phyloP scores from a whole-genome alignment of 2,888 invertebrate genomes.

The Euclidia mi region DNA sequence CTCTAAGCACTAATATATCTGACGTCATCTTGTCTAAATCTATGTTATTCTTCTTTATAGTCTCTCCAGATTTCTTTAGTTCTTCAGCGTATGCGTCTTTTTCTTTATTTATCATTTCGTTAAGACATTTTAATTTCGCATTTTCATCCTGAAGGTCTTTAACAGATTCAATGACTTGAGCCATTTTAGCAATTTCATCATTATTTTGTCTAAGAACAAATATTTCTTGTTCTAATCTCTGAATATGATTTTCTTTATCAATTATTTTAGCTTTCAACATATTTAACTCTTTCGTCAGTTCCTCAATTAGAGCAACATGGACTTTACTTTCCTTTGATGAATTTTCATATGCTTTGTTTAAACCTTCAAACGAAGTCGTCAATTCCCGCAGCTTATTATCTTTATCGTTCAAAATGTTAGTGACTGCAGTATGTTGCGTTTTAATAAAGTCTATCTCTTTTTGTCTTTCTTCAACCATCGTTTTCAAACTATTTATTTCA shows the following conservation, averaged over 20 bases:
- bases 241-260: conserved; percentile 63
- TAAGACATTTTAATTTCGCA: conserved; percentile 65
- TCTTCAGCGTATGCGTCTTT: conserved; percentile 69
- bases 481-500: conserved; percentile 63
- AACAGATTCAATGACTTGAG: conserved; percentile 60
- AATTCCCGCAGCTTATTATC: conserved; percentile 60
- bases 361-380: conserved; percentile 58
- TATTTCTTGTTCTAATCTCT: conserved; percentile 44
- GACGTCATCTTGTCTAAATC: conserved; percentile 77
- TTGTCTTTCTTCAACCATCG: conserved; percentile 62
- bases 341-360: conserved; percentile 63
- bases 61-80: conserved; percentile 74
- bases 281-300: conserved; percentile 66
- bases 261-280: conserved; percentile 61
- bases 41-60: conserved; percentile 70
- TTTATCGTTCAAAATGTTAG: conserved; percentile 56
- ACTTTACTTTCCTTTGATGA: conserved; percentile 67
- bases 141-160: conserved; percentile 63
- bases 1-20: conserved; percentile 74
- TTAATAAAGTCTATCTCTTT: conserved; percentile 59
- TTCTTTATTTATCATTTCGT: conserved; percentile 71
- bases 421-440: conserved; percentile 52
- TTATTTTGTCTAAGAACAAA: conserved; percentile 17
- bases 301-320: conserved; percentile 59
- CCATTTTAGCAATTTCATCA: conserved; percentile 55